Evolutionary conservation across 1,140 invertebrate species (phyloP), one percentile per base, ranked within the genome.

Genomic region (Papilio xuthus): DNA sequence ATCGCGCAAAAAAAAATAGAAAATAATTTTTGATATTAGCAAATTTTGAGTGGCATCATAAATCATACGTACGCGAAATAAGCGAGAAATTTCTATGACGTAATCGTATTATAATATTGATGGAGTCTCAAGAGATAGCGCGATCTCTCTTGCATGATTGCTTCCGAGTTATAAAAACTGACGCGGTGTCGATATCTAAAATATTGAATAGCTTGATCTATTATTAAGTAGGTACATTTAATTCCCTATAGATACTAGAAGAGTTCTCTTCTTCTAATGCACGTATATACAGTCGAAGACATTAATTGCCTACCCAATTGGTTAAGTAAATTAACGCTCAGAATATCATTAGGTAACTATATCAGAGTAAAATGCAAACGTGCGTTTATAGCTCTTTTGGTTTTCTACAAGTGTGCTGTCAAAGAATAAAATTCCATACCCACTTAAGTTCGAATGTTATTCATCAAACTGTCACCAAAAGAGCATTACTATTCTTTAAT

Each of bases 41-140:
- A 32, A 67, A 67, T 67, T 67, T 67, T 10, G 26, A 67, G 60
- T 67, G 60, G 26, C 18, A 28, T 28, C 60, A 67, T 67, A 67
- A 67, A 67, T 67, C 60, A 67, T 67, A 67, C 60, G 60, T 67
- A 28, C 60, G 60, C 60, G 26, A 67, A 28, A 67, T 67, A 67
- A 67, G 60, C 60, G 60, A 32, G 23, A 28, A 67, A 67, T 67
- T 67, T 32, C 60, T 67, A 67, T 67, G 60, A 67, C 60, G 60
- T 67, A 67, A 67, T 67, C 60, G 26, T 67, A 67, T 67, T 67
- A 67, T 67, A 67, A 67, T 67, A 67, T 67, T 67, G 60, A 67
- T 67, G 60, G 60, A 67, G 60, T 26, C 56, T 60, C 56, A 26
- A 26, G 56, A 60, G 56, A 60, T 60, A 26, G 23, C 56, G 20